Evolutionary conservation across 2,888 invertebrate species (phyloP).

Genomic region (Andrena dorsata): DNA sequence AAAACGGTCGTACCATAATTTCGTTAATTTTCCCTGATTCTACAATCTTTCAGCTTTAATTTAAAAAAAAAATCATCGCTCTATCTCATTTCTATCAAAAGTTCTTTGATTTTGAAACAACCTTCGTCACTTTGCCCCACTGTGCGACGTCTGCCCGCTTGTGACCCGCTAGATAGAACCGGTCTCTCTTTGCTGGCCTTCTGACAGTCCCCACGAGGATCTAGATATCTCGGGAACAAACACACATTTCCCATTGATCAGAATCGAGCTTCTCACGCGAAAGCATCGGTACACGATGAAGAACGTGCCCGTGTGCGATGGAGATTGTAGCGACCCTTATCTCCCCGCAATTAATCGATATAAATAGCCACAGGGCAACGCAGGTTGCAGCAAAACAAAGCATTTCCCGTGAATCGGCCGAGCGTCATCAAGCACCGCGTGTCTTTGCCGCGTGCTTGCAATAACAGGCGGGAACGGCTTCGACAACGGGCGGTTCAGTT

Average conservation of each 20-base stretch:
- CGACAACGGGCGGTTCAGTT: conserved; percentile 21
- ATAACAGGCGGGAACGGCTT: conserved; percentile 10
- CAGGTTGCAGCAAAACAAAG: background rate
- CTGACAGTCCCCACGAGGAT: conserved; percentile 3
- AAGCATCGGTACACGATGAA: too few relatives aligned
- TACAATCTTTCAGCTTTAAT: too few relatives aligned
- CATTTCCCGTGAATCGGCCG: conserved; percentile 12
- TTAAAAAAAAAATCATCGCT: too few relatives aligned
- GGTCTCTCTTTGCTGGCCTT: background rate
- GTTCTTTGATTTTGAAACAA: too few relatives aligned
- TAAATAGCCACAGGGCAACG: background rate
- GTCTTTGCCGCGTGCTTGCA: background rate
- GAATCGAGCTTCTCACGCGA: background rate
- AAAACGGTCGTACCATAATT: too few relatives aligned
- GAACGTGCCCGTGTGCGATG: too few relatives aligned
- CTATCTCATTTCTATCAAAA: too few relatives aligned
- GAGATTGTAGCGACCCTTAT: background rate
- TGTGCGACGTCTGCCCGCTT: background rate
- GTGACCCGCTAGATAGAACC: background rate
- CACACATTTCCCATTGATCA: too few relatives aligned
- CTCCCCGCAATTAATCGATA: background rate
- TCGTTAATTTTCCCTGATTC: too few relatives aligned
- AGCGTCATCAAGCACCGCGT: conserved; percentile 9
- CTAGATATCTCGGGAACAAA: too few relatives aligned
- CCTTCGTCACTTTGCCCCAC: too few relatives aligned